Evolutionary conservation across 2,888 invertebrate species (phyloP).

Genomic region (Hermaeophaga mercurialis): DNA sequence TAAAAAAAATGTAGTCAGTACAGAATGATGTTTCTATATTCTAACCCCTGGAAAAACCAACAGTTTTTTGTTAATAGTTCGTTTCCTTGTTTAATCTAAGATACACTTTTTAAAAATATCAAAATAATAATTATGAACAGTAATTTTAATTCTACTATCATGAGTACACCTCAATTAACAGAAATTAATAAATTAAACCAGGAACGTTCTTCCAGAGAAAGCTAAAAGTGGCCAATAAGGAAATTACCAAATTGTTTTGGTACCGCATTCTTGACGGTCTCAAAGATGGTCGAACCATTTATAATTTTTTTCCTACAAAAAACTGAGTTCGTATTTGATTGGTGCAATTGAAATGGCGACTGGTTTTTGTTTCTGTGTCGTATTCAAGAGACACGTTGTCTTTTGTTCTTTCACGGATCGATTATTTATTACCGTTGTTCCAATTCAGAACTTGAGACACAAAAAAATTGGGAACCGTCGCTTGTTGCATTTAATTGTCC

Average conservation of each 20-base stretch:
- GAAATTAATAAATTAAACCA: too few relatives aligned
- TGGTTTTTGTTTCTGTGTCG: constrained; percentile 51
- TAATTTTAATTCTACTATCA: too few relatives aligned
- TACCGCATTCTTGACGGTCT: constrained; percentile 37
- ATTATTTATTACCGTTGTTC: constrained; percentile 42
- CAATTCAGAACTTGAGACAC: constrained; percentile 9
- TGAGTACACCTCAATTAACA: too few relatives aligned
- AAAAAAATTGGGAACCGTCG: too few relatives aligned
- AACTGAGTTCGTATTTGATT: constrained; percentile 52
- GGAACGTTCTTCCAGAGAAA: not conserved
- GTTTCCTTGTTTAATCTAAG: too few relatives aligned
- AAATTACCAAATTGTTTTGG: constrained; percentile 35
- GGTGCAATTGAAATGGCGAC: constrained; percentile 54
- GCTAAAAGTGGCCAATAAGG: constrained; percentile 33
- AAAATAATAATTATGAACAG: too few relatives aligned
- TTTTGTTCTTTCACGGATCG: constrained; percentile 47
- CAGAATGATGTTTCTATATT: too few relatives aligned
- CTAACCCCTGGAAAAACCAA: too few relatives aligned
- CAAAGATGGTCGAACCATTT: constrained; percentile 46
- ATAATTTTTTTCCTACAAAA: constrained; percentile 42
- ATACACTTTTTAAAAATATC: too few relatives aligned
- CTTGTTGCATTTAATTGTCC: too few relatives aligned
- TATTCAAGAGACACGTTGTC: constrained; percentile 42
- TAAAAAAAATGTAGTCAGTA: too few relatives aligned
- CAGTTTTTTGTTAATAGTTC: too few relatives aligned